These are phyloP conservation scores for Mellilla xanthometata DNA, from an alignment of 2,888 invertebrate genomes.

Conservation along the genomic window DNA sequence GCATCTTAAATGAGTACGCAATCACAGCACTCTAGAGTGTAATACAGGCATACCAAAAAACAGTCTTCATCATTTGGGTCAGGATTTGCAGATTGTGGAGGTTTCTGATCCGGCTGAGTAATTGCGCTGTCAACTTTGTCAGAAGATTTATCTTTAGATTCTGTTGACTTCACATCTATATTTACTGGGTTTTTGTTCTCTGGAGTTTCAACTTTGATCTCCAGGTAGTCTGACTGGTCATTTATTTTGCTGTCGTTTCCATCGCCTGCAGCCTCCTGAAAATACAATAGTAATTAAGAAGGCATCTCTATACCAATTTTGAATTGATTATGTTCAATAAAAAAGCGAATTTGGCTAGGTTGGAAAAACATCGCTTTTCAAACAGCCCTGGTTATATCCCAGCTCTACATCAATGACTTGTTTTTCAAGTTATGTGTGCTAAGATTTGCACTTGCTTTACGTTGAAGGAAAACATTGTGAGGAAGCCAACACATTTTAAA, in stretches of 20 bases:
- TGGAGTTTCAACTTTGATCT: conserved; percentile 41
- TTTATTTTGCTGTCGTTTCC: conserved; percentile 36
- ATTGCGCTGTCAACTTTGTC: conserved; percentile 71
- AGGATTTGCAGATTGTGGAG: conserved; percentile 44
- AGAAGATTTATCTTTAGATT: conserved; percentile 42
- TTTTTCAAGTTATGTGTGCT: too few species aligned
- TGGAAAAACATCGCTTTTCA: too few species aligned
- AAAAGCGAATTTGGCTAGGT: too few species aligned
- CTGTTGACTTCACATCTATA: conserved; percentile 31
- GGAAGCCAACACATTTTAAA: too few species aligned
- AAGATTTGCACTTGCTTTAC: too few species aligned
- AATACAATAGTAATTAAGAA: background rate
- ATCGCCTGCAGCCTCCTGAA: conserved; percentile 64
- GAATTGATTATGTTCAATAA: too few species aligned
- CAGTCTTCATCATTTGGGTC: conserved; percentile 80
- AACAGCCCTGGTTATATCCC: too few species aligned
- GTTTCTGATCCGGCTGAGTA: conserved; percentile 53
- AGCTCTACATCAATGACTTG: too few species aligned
- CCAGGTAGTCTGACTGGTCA: conserved; percentile 44
- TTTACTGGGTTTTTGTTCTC: background rate
- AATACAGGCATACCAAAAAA: conserved; percentile 84
- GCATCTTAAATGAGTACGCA: conserved; percentile 74
- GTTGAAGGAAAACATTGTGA: too few species aligned
- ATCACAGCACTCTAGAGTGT: conserved; percentile 85
- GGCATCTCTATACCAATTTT: too few species aligned